Conservation (phyloP, 2,888 invertebrate genomes). For the Oxytorus armatus region DNA sequence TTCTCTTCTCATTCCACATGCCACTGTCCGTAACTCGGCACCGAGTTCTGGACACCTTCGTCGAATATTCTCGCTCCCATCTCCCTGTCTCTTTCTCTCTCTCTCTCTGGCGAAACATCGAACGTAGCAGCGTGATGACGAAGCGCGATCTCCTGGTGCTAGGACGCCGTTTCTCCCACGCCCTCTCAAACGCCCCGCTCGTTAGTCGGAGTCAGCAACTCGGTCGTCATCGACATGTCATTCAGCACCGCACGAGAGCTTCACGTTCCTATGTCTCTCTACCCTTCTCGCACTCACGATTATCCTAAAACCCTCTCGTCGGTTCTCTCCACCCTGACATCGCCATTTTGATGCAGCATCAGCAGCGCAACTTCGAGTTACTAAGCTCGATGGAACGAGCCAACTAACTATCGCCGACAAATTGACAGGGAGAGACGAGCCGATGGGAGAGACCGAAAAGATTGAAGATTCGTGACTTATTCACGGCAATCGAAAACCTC, state of each 20-base stretch:
- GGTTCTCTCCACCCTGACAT: slow-evolving; percentile 57
- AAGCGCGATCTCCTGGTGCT: slow-evolving; percentile 81
- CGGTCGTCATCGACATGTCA: slow-evolving; percentile 84
- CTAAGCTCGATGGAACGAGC: slow-evolving; percentile 69
- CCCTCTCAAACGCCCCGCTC: slow-evolving; percentile 82
- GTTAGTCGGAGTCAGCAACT: slow-evolving; percentile 84
- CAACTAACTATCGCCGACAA: slow-evolving; percentile 75
- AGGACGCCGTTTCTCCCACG: slow-evolving; percentile 76
- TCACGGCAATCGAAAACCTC: not conserved
- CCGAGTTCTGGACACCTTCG: slow-evolving; percentile 61
- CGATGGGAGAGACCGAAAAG: slow-evolving; percentile 57
- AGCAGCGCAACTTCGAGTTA: slow-evolving; percentile 48
- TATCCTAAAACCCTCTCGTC: slow-evolving; percentile 52
- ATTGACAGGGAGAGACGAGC: slow-evolving; percentile 75
- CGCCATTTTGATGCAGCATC: slow-evolving; percentile 63
- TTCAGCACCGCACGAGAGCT: slow-evolving; percentile 78
- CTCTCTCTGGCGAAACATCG: slow-evolving; percentile 47
- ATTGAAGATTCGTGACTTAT: slow-evolving; percentile 23
- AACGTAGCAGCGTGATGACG: slow-evolving; percentile 80
- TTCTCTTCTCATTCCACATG: slow-evolving; percentile 60
- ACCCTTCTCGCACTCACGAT: slow-evolving; percentile 71
- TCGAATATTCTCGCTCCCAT: slow-evolving; percentile 34
- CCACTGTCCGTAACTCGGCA: slow-evolving; percentile 48
- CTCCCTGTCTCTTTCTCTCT: slow-evolving; percentile 5
- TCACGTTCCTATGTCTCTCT: slow-evolving; percentile 70